phyloP scores from a whole-genome alignment of 2,888 invertebrate species.

The Diplazon laetatorius region DNA sequence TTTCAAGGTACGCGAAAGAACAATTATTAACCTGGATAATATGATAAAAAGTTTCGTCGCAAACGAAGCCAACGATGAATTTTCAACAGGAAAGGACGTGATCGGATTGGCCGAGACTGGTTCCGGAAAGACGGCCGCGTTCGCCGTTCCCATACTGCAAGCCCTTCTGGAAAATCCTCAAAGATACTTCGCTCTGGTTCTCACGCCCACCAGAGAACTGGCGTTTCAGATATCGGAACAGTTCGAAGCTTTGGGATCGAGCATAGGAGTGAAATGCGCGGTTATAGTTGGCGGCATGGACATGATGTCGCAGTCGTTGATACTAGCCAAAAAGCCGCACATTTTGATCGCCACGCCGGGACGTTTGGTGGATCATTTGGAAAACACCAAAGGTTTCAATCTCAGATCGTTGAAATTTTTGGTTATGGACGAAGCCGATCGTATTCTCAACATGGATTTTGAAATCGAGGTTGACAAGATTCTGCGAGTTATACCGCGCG shows the following conservation, averaged over 20 bases:
- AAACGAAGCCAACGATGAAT: not conserved
- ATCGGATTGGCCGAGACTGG: constrained; percentile 93
- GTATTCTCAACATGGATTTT: constrained; percentile 99
- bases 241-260: constrained; percentile 96
- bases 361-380: constrained; percentile 96
- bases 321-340: constrained; percentile 97
- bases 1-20: constrained; percentile 87
- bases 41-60: not conserved
- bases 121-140: constrained; percentile 98
- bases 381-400: constrained; percentile 99
- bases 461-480: constrained; percentile 99
- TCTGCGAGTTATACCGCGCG: constrained; percentile 94
- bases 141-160: constrained; percentile 97
- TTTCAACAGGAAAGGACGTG: constrained; percentile 89
- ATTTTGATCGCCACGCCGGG: constrained; percentile 99
- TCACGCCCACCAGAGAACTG: constrained; percentile 98
- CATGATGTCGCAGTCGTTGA: constrained; percentile 96
- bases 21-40: too few relatives aligned
- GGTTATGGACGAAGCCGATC: constrained; percentile 99
- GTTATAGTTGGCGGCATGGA: constrained; percentile 99
- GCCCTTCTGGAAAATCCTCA: constrained; percentile 95
- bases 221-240: constrained; percentile 99
- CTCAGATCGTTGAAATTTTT: constrained; percentile 93
- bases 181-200: constrained; percentile 94
- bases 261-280: constrained; percentile 96